Evolutionary conservation across 2,113 vertebrate species (phyloP), one percentile per base, ranked within the genome.

Genomic region (Copsychus sechellarum): DNA sequence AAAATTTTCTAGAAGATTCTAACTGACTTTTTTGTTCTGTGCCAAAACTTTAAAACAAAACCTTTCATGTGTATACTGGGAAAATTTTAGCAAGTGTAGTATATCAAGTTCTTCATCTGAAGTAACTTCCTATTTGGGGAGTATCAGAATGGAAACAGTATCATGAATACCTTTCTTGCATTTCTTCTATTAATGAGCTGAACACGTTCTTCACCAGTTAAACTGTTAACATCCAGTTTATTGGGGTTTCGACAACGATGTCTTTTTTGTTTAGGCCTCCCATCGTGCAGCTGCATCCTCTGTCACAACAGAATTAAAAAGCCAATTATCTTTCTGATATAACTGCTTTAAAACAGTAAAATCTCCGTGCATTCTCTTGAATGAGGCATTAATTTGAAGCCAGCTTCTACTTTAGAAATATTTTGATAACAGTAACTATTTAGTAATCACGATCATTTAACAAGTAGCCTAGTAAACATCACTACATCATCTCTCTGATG

Each of bases 131-230:
- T 33, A 24, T 22, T 36, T 60, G 15, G 9, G 16, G 6, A 85
- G 14, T 20, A 70, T 7, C 3, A 18, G 33, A 77, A 83, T 14
- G 26, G 61, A 14, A 86, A 74, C 21, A 89, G 33, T 28, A 81
- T 45, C 5, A 33, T 3, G 4, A 88, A 76, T 97, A 99, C 99
- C 99, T 99, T 99, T 96, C 99, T 98, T n/a, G 99, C 99, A 20
- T 99, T 99, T 97, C 99, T 99, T 97, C 99, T 98, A 69, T 99
- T 99, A 94, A 99, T 99, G 87, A 99, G 99, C 94, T 99, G 99
- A 83, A 99, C 99, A 65, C 99, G 98, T 93, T 99, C 99, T 93
- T 99, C 99, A 93, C 99, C 99, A 2, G 99, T 99, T 73, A 99
- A 98, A 90, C 99, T 99, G 93, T 99, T 99, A 62, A 99, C 97